Percentiles rank a stretch among this genome's conserved stretches.
Conservation (phyloP, 2,888 invertebrate species). For the Melikaiella ostensackeni region DNA sequence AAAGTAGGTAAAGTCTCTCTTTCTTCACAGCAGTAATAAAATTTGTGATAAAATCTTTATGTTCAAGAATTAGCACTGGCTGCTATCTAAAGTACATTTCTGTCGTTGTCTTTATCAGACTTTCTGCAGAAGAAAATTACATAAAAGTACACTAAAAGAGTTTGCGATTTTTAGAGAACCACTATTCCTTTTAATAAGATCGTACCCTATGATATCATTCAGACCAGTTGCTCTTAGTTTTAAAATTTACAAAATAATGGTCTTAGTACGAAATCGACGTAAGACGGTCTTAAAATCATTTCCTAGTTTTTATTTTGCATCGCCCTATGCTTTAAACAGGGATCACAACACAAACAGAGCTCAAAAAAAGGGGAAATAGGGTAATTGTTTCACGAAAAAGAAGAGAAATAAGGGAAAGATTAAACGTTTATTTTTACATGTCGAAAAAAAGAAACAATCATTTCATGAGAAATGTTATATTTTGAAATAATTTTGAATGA, state of each 20-base stretch:
- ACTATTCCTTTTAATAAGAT: background rate
- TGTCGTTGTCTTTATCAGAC: conserved; percentile 15
- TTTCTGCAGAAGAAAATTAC: conserved; percentile 8
- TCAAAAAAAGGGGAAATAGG: too few relatives aligned
- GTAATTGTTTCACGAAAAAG: too few relatives aligned
- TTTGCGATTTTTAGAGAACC: conserved; percentile 4
- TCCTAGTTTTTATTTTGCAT: background rate
- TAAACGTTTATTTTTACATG: too few relatives aligned
- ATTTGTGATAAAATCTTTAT: conserved; percentile 34
- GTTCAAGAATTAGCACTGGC: conserved; percentile 21
- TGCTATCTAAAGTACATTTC: conserved; percentile 27
- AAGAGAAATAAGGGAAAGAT: too few relatives aligned
- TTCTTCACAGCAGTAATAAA: conserved; percentile 20
- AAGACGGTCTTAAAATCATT: background rate
- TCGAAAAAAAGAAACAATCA: too few relatives aligned
- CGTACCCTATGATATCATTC: background rate
- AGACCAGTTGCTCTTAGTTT: background rate
- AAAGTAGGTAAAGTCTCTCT: background rate
- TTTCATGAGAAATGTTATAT: too few relatives aligned
- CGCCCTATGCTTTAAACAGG: background rate
- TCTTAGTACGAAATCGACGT: background rate
- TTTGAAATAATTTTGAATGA: too few relatives aligned
- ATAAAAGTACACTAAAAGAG: background rate
- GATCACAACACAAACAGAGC: too few relatives aligned
- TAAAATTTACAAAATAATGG: background rate